phyloP scores from a whole-genome alignment of 2,113 vertebrate species.

The Xiphophorus hellerii region DNA sequence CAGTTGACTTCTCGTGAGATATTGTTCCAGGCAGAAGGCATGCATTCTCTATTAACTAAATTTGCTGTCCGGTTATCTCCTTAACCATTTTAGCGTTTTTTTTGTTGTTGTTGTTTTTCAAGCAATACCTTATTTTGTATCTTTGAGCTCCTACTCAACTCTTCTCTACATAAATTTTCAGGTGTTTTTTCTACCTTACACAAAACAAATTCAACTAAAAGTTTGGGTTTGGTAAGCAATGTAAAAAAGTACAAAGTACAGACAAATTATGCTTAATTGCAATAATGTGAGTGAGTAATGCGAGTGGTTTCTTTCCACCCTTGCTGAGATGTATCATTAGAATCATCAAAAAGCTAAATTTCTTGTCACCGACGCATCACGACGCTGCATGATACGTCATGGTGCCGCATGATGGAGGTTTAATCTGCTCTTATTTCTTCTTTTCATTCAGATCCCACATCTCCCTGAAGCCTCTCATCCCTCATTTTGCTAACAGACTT shows the following conservation, averaged over 20 bases:
- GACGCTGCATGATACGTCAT: no score
- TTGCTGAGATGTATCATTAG: neutral
- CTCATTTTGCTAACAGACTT: conserved; percentile 13
- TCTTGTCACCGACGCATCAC: neutral
- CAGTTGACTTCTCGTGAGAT: neutral
- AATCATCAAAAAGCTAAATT: neutral
- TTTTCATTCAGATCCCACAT: neutral
- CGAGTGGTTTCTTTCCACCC: no score
- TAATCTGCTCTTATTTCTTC: neutral
- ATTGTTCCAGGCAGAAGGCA: neutral
- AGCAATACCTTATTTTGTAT: no score
- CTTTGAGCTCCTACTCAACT: neutral
- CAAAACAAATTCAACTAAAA: neutral
- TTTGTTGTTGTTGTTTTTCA: neutral
- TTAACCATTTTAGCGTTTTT: neutral
- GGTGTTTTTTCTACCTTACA: neutral
- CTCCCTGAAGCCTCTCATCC: conserved; percentile 14
- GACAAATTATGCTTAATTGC: no score
- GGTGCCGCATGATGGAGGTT: neutral
- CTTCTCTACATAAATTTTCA: neutral
- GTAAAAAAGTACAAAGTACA: no score
- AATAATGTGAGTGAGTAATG: no score
- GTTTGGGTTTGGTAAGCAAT: no score
- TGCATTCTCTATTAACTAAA: neutral
- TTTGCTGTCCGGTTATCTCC: neutral